Base-by-base conservation (phyloP, 1,140 invertebrate genomes). In the Macrobrachium nipponense region DNA sequence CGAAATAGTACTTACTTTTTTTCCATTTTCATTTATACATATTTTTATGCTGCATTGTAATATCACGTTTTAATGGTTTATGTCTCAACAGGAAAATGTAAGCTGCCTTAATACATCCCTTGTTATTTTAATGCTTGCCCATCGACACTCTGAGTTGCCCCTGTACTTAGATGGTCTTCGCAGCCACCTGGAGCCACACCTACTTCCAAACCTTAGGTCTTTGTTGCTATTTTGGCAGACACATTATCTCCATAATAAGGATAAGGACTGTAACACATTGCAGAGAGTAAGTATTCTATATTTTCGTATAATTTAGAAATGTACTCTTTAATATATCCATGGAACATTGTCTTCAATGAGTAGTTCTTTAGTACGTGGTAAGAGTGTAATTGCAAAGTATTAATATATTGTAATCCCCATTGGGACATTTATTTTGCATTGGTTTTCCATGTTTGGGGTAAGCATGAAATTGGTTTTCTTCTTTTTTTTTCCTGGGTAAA, bases 191-290 rank as follows among this genome's bases (percentile, higher is more conserved):
- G 84, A 86, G n/a, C 84, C 84, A 23, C 84, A 86, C 14, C 70
- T 86, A 18, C 78, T 86, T 17, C 72, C 84, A 18, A 86, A 86
- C 58, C 84, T 86, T n/a, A 66, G 84, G 12, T 80, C 84, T 27
- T 78, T 86, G 17, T 66, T 86, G 17, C 84, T 66, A 10, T 86
- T 86, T 61, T 86, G 84, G 84, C 84, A 86, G 51, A 86, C 84
- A 23, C 84, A 86, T 27, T 86, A 86, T 44, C 78, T 86, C 27
- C 84, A 86, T 59, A 86, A 86, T n/a, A 86, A 86, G 59, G 84
- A 86, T 59, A 86, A 86, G 58, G 84, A 86, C 43, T 86, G 84
- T 59, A 86, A 86, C 59, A 86, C 84, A 62, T 70, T 86, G 7
- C 84, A 86, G 10, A 73, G 84, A 70, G 84, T 86, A 76, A 86